Conservation (phyloP, 2,888 invertebrate genomes). For the Agriotes lineatus region DNA sequence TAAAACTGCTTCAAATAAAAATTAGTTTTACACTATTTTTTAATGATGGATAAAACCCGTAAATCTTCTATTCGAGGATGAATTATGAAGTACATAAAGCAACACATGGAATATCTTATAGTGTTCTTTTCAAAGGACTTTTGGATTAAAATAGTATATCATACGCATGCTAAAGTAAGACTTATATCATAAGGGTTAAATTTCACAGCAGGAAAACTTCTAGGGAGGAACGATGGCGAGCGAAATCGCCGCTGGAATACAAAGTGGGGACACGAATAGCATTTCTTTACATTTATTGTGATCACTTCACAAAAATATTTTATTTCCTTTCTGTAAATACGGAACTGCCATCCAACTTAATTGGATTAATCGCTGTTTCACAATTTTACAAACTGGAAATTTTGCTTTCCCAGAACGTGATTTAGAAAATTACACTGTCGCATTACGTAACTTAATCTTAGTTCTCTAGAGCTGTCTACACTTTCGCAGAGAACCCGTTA, state of each 20-base stretch:
- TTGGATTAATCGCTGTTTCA: no score
- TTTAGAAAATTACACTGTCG: no score
- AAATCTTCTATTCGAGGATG: constrained; percentile 29
- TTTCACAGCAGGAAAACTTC: constrained; percentile 64
- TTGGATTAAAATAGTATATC: constrained; percentile 49
- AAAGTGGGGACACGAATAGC: constrained; percentile 54
- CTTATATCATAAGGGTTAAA: constrained; percentile 62
- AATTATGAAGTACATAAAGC: constrained; percentile 39
- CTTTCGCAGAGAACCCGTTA: no score
- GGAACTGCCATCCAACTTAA: no score
- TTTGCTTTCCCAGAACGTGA: no score
- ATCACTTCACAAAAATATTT: constrained; percentile 26
- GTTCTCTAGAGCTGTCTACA: no score
- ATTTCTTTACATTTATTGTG: constrained; percentile 31
- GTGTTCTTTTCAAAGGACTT: constrained; percentile 42
- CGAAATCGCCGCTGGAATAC: constrained; percentile 64
- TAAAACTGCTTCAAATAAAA: constrained; percentile 39
- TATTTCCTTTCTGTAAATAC: background rate
- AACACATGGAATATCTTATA: constrained; percentile 41
- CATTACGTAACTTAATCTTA: no score
- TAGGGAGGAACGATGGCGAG: constrained; percentile 65
- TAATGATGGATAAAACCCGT: constrained; percentile 40
- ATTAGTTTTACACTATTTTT: constrained; percentile 42
- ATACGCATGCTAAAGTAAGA: constrained; percentile 58
- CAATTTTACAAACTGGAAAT: no score